A percentile compares a stretch with the other conserved stretches of the same genome.
Evolutionary conservation across 2,113 vertebrate species (phyloP).

Genomic region (Pterocles burchelli): DNA sequence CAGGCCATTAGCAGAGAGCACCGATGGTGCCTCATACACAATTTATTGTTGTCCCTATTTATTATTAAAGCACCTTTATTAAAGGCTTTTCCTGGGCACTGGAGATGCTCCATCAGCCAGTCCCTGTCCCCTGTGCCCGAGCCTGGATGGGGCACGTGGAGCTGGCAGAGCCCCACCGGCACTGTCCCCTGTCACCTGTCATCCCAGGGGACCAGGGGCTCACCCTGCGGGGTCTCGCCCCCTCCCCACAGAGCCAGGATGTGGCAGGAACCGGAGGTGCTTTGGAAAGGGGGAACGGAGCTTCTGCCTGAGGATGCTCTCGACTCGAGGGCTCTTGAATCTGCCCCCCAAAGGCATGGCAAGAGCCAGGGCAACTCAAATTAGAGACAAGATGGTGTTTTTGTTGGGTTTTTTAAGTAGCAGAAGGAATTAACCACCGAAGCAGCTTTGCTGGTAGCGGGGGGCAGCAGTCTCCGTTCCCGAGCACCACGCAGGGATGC

Average conservation of each 20-base stretch:
- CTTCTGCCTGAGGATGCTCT: neutral
- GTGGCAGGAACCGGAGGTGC: neutral
- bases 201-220: no score
- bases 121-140: neutral
- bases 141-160: neutral
- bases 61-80: neutral
- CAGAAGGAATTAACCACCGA: neutral
- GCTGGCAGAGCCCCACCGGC: neutral
- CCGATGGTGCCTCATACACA: neutral
- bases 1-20: neutral
- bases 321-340: neutral
- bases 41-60: neutral
- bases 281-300: neutral
- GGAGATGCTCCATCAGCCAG: neutral
- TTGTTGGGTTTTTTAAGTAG: neutral
- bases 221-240: neutral
- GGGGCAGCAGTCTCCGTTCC: neutral
- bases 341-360: neutral
- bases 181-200: no score
- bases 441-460: neutral
- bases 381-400: neutral
- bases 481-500: neutral
- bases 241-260: neutral
- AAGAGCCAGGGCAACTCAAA: neutral
- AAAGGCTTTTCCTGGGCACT: neutral